Conservation (phyloP, 2,888 invertebrate species). For the Agriopis marginaria region DNA sequence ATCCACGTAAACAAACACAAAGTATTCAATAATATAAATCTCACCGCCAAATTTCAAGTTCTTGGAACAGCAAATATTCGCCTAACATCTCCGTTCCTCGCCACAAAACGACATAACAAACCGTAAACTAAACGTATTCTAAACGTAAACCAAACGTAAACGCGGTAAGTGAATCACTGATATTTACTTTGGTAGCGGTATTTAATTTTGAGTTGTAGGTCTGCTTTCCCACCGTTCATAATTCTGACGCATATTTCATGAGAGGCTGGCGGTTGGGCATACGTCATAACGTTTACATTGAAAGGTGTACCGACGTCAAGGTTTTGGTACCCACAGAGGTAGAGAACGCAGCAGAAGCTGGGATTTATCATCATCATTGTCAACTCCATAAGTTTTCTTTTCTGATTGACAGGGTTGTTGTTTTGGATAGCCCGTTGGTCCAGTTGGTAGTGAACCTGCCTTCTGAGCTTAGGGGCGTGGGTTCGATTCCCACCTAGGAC, state of each 20-base stretch:
- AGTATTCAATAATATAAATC: slow-evolving; percentile 6
- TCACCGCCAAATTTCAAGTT: slow-evolving; percentile 7
- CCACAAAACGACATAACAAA: slow-evolving; percentile 29
- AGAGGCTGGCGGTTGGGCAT: slow-evolving; percentile 63
- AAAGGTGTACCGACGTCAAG: slow-evolving; percentile 44
- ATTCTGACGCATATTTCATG: slow-evolving; percentile 77
- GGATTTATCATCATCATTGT: background rate
- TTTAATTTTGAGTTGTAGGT: slow-evolving; percentile 60
- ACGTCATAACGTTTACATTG: slow-evolving; percentile 65
- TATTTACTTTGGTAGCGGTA: slow-evolving; percentile 56
- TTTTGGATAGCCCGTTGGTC: no score
- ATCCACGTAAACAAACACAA: background rate
- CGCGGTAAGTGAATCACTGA: slow-evolving; percentile 46
- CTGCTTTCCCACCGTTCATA: slow-evolving; percentile 53
- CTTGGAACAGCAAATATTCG: slow-evolving; percentile 22
- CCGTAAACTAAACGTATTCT: slow-evolving; percentile 31
- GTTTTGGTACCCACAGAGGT: slow-evolving; percentile 38
- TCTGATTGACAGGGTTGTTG: no score
- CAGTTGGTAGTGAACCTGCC: no score
- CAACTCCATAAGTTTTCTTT: no score
- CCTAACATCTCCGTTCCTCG: slow-evolving; percentile 10
- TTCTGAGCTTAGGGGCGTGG: no score
- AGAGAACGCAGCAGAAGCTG: slow-evolving; percentile 52
- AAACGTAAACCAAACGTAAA: slow-evolving; percentile 37
- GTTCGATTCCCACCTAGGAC: no score